Evolutionary conservation across 64 coral and sea anemone genomes (phyloP).

Genomic region (Pocillopora verrucosa): DNA sequence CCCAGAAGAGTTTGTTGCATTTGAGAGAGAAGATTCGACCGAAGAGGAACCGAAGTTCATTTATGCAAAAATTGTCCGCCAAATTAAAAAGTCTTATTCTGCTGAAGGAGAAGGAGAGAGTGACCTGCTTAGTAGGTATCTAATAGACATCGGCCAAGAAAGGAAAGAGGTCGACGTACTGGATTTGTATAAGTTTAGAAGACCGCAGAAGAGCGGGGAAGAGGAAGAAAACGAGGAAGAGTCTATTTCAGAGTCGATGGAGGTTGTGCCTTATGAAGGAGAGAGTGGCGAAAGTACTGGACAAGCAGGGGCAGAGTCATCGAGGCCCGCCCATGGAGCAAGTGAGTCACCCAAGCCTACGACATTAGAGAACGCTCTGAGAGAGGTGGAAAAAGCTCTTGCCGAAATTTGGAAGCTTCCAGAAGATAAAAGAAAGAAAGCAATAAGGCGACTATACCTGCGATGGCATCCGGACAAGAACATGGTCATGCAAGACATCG

Average conservation of each 20-base stretch:
- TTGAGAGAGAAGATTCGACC: slow-evolving; percentile 54
- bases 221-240: slow-evolving; percentile 22
- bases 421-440: slow-evolving; percentile 70
- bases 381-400: slow-evolving; percentile 75
- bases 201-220: slow-evolving; percentile 32
- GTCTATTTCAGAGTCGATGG: slow-evolving; percentile 4
- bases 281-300: not conserved
- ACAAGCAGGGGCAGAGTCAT: not conserved
- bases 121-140: slow-evolving; percentile 59
- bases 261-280: slow-evolving; percentile 65
- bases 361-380: slow-evolving; percentile 50
- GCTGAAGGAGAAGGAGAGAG: slow-evolving; percentile 47
- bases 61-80: slow-evolving; percentile 61
- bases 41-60: slow-evolving; percentile 62
- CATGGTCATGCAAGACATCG: slow-evolving; percentile 76
- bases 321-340: slow-evolving; percentile 22
- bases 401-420: slow-evolving; percentile 74
- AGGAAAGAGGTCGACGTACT: slow-evolving; percentile 79
- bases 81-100: slow-evolving; percentile 38
- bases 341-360: slow-evolving; percentile 33
- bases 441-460: slow-evolving; percentile 71
- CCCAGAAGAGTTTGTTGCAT: slow-evolving; percentile 77
- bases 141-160: slow-evolving; percentile 47
- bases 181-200: slow-evolving; percentile 79
- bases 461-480: slow-evolving; percentile 97